Evolutionary conservation across 2,888 invertebrate genomes (phyloP), one percentile per base, ranked within the genome.

Genomic region (Pteria penguin): DNA sequence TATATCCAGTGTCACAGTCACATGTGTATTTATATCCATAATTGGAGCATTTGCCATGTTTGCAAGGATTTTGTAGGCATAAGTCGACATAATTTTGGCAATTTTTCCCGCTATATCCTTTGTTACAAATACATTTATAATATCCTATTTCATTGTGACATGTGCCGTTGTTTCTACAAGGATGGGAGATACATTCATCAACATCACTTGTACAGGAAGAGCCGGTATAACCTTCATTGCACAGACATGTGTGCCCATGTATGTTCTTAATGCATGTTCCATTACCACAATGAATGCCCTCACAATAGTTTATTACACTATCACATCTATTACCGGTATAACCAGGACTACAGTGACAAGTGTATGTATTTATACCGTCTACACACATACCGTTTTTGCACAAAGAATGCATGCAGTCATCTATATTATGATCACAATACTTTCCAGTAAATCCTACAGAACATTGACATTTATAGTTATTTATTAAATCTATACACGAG

Each of bases 301-400:
- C 32, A n/a, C 63, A 63, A 33, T 63, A 95, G 63, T 95, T 93
- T 65, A 96, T 94, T 62, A 85, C 83, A 8, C 94, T 94, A 91
- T 97, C 96, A 92, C 97, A 97, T 88, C 95, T 95, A 52, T 95
- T 94, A 4, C 98, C 98, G 52, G 95, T 94, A 94, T 95, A 97
- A 60, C 97, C 97, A 4, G 94, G 94, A 0, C 95, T 95, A 89
- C 98, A 98, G 60, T 95, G 94, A 92, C 97, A 98, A 65, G 94
- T 94, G 89, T 95, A 95, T 2, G 80, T 83, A 31, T 69, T 77
- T 1, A 82, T 85, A 33, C 79, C 78, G 74, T 86, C 85, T 86
- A 87, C 81, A 22, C 81, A 83, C 11, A 97, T 98, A 11, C 96
- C 96, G 93, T 98, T 97, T 79, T 95, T 93, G 92, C 98, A 98